Evolutionary conservation across 1,140 invertebrate genomes (phyloP).

Genomic region (Formica selysi): DNA sequence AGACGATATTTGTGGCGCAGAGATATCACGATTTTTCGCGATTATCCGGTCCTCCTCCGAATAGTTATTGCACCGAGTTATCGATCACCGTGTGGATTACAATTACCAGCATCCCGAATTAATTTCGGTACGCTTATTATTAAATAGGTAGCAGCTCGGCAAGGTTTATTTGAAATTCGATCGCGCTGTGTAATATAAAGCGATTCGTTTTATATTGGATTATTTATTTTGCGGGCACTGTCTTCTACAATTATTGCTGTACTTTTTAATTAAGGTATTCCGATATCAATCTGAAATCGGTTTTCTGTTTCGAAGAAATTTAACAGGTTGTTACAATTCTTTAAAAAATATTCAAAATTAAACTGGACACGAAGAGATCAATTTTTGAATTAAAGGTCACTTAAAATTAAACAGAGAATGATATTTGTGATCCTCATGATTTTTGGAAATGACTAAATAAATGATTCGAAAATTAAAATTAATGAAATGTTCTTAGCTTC

Average conservation of each 20-base stretch:
- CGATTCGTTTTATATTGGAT: neutral
- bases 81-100: constrained; percentile 22
- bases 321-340: neutral
- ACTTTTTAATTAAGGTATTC: constrained; percentile 16
- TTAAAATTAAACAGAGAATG: neutral
- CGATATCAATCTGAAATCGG: neutral
- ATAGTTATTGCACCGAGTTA: constrained; percentile 3
- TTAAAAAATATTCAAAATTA: neutral
- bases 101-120: constrained; percentile 22
- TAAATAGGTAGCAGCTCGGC: constrained; percentile 10
- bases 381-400: neutral
- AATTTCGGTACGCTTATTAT: constrained; percentile 41
- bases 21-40: neutral
- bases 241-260: neutral
- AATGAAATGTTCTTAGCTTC: too few relatives aligned
- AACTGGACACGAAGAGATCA: neutral
- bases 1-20: neutral
- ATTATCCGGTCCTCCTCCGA: constrained; percentile 11
- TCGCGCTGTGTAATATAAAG: neutral
- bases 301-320: neutral
- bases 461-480: too few relatives aligned
- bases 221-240: neutral
- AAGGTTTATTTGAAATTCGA: constrained; percentile 26
- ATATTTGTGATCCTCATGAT: too few relatives aligned
- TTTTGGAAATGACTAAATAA: too few relatives aligned